These are phyloP conservation scores for Pandemis corylana DNA, from an alignment of 2,888 invertebrate genomes.

Conservation along the genomic window DNA sequence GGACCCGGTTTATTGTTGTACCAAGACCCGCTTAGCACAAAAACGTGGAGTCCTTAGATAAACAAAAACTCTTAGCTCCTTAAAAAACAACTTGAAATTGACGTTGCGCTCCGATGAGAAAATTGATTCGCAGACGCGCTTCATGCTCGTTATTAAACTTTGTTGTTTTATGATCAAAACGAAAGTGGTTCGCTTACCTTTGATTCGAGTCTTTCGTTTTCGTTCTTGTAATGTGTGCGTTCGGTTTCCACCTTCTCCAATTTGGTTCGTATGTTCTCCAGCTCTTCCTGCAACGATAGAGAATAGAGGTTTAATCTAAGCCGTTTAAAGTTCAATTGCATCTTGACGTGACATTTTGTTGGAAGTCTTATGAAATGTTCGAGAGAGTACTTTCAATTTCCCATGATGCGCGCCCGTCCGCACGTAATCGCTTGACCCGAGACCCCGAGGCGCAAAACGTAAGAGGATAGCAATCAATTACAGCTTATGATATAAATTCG, in stretches of 20 bases:
- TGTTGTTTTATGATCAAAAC: slow-evolving; percentile 10
- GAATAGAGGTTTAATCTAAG: slow-evolving; percentile 30
- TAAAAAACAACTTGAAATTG: slow-evolving; percentile 3
- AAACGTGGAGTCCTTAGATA: slow-evolving; percentile 17
- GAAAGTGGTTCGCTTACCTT: slow-evolving; percentile 88
- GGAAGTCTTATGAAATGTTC: slow-evolving; percentile 11
- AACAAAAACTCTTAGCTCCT: slow-evolving; percentile 9
- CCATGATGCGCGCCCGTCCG: slow-evolving; percentile 18
- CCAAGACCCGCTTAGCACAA: slow-evolving; percentile 14
- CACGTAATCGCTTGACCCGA: slow-evolving; percentile 40
- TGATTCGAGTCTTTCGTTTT: slow-evolving; percentile 95
- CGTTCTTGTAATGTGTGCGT: slow-evolving; percentile 92
- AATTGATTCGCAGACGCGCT: slow-evolving; percentile 13
- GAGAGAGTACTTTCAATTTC: slow-evolving; percentile 38
- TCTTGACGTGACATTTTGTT: slow-evolving; percentile 27
- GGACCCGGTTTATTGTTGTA: slow-evolving; percentile 31
- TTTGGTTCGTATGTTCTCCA: slow-evolving; percentile 91
- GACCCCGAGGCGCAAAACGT: slow-evolving; percentile 25
- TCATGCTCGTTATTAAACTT: slow-evolving; percentile 6
- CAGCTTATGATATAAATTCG: slow-evolving; percentile 27
- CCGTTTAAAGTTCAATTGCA: slow-evolving; percentile 18
- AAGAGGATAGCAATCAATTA: slow-evolving; percentile 19
- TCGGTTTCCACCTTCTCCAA: slow-evolving; percentile 95
- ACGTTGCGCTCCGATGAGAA: slow-evolving; percentile 12
- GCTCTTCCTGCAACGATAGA: slow-evolving; percentile 89